Base-by-base conservation (phyloP, 2,113 vertebrate species). In the Mobula birostris region DNA sequence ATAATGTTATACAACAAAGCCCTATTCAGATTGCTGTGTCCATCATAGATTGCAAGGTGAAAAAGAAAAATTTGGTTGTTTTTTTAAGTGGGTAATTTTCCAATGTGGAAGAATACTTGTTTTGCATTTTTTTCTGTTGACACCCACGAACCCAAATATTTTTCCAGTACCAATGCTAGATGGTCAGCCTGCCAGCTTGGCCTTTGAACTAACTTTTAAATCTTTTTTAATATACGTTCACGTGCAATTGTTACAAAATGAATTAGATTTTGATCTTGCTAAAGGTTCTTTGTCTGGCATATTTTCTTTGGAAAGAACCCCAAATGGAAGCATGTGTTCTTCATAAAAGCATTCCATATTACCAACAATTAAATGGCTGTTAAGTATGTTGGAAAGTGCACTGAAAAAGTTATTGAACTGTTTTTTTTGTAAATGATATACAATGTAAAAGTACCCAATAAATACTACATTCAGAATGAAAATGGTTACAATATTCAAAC, bases 361-460 rank as follows among this genome's bases (percentile, higher is more conserved):
- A 95, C 95, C 96, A 95, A 94, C 94, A 95, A 97, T 95, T 96
- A 72, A 74, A 95, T 96, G 96, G 97, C 96, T 97, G 96, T 97
- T 97, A 95, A 74, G 95, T 95, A 95, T 95, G 96, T 96, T 96
- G 96, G 95, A 96, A 97, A 96, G 95, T 97, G 96, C 97, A 97
- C 97, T 97, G 96, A 97, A 96, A 97, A 95, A 96, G 97, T 95
- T 96, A 95, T 96, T 94, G 96, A 96, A 96, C 96, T 97, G 95
- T 95, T 97, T 96, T 95, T 97, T 97, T 97, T 97, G 96, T 97
- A 97, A 97, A 97, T 97, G 96, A 95, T 96, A 96, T 70, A 97
- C 95, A 82, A 95, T 97, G 97, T 97, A 97, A 97, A 97, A 96
- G 29, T 56, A 72, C 21, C 68, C 91, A 93, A 93, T 93, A 93